phyloP scores from a whole-genome alignment of 2,797 vertebrate genomes.

The Manis pentadactyla region DNA sequence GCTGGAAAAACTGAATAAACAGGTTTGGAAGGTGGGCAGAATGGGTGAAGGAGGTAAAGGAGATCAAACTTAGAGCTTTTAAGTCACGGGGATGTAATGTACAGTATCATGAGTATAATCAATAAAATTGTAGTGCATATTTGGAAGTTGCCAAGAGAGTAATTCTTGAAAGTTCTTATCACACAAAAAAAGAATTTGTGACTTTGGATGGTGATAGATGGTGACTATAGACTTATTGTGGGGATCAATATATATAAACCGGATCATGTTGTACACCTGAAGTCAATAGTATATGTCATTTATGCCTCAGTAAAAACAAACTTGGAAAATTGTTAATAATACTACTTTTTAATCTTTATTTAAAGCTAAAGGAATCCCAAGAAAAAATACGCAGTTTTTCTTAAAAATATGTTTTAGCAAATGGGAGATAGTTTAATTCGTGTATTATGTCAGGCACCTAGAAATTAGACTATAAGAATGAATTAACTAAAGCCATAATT shows the following conservation, averaged over 20 bases:
- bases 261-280: not conserved
- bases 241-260: not conserved
- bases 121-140: not conserved
- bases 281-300: not conserved
- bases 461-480: not conserved
- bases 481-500: not conserved
- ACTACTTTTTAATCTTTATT: not conserved
- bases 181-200: not conserved
- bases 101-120: not conserved
- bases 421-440: not conserved
- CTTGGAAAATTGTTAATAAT: not conserved
- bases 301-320: not conserved
- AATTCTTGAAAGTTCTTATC: not conserved
- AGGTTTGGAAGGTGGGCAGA: not conserved
- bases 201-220: not conserved
- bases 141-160: not conserved
- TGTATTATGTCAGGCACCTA: not conserved
- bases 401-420: constrained; percentile 22
- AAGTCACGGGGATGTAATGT: not conserved
- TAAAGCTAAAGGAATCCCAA: not conserved
- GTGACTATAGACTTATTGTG: not conserved
- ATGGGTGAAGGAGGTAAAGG: not conserved
- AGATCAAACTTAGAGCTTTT: not conserved
- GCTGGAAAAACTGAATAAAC: no score
- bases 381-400: not conserved